Evolutionary conservation across 2,888 invertebrate genomes (phyloP).

Genomic region (Cantharis rufa): DNA sequence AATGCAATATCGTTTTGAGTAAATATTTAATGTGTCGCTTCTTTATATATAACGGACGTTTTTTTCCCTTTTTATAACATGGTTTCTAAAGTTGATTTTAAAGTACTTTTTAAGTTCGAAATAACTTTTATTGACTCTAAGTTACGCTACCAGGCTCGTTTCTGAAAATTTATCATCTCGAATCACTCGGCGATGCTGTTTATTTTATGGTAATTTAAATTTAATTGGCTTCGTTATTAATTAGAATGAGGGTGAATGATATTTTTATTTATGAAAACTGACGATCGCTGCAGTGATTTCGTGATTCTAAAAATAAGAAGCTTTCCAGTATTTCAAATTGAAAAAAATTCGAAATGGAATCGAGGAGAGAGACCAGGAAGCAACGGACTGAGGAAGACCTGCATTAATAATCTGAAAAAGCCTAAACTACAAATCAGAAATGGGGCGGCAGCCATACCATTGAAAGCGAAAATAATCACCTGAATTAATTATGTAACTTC

Average conservation of each 20-base stretch:
- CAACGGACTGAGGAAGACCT: too few relatives aligned
- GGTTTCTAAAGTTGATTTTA: background rate
- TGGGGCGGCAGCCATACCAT: too few relatives aligned
- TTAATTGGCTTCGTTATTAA: background rate
- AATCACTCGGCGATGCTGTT: background rate
- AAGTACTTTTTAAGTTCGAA: background rate
- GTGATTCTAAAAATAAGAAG: background rate
- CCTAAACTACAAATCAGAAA: too few relatives aligned
- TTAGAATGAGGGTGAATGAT: background rate
- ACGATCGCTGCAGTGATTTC: background rate
- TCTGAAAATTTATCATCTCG: background rate
- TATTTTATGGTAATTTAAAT: background rate
- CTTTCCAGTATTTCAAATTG: too few relatives aligned
- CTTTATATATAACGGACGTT: slow-evolving; percentile 6
- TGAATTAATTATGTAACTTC: too few relatives aligned
- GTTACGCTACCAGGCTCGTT: background rate
- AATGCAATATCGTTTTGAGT: slow-evolving; percentile 13
- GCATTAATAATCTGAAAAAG: too few relatives aligned
- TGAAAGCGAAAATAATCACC: too few relatives aligned
- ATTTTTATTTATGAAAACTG: background rate
- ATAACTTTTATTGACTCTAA: background rate
- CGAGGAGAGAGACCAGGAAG: too few relatives aligned
- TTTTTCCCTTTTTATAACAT: slow-evolving; percentile 1
- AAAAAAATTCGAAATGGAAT: too few relatives aligned
- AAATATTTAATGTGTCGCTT: slow-evolving; percentile 14